These are phyloP conservation scores for Yponomeuta evonymella DNA, from an alignment of 2,888 invertebrate genomes.

Conservation along the genomic window DNA sequence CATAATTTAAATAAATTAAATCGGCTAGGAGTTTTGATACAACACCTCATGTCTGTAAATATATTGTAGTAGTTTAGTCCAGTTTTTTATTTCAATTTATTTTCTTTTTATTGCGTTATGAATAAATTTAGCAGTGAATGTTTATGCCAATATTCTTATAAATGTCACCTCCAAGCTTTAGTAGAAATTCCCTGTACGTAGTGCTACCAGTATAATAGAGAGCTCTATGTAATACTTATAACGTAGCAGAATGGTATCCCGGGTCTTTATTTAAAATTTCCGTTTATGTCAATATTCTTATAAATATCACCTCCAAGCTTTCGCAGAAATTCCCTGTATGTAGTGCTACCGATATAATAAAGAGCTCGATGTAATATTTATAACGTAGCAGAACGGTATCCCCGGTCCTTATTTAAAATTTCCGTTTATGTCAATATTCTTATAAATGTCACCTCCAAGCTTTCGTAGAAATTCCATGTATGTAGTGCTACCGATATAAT, in stretches of 20 bases:
- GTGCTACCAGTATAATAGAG: too few species aligned
- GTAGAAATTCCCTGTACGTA: conserved; percentile 24
- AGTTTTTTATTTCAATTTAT: too few species aligned
- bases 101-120: too few species aligned
- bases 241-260: neutral
- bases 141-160: conserved; percentile 46
- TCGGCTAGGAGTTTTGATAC: too few species aligned
- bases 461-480: conserved; percentile 30
- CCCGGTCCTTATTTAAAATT: conserved; percentile 11
- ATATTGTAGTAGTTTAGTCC: too few species aligned
- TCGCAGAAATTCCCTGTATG: conserved; percentile 27
- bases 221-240: conserved; percentile 15
- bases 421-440: conserved; percentile 40
- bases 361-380: conserved; percentile 16
- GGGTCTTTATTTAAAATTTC: conserved; percentile 10
- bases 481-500: too few species aligned
- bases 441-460: conserved; percentile 34
- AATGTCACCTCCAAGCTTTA: conserved; percentile 31
- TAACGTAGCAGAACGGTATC: neutral
- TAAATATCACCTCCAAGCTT: conserved; percentile 33
- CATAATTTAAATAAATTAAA: too few species aligned
- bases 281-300: conserved; percentile 44
- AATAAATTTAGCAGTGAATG: neutral
- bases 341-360: too few species aligned
- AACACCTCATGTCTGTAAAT: too few species aligned